These are phyloP conservation scores for Brachyhypopomus occidentalis DNA, from an alignment of 2,113 vertebrate genomes.

Conservation along the genomic window DNA sequence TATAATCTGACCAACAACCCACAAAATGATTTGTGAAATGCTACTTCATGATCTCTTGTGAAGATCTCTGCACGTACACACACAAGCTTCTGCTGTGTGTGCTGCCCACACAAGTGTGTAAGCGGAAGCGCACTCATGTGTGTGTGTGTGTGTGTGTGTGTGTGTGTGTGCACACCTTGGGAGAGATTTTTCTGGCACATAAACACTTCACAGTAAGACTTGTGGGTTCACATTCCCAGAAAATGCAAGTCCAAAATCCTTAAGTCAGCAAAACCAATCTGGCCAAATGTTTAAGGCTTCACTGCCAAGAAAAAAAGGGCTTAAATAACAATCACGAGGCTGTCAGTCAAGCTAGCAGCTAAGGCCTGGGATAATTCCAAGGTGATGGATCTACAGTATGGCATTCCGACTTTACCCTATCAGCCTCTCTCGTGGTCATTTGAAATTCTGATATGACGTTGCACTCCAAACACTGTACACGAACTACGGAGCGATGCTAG, in stretches of 20 bases:
- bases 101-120: background rate
- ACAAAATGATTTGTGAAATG: conserved; percentile 1
- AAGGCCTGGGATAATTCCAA: conserved; percentile 25
- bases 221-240: conserved; percentile 24
- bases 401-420: conserved; percentile 3
- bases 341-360: conserved; percentile 25
- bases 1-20: background rate
- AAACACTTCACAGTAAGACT: conserved; percentile 11
- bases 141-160: background rate
- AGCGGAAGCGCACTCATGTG: background rate
- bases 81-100: background rate
- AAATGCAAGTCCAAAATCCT: conserved; percentile 19
- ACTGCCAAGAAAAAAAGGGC: conserved; percentile 48
- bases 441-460: conserved; percentile 41
- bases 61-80: background rate
- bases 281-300: conserved; percentile 25
- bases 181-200: conserved; percentile 10
- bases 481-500: conserved; percentile 29
- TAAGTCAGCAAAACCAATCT: conserved; percentile 42
- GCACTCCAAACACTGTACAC: background rate
- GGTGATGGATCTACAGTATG: conserved; percentile 23
- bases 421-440: conserved; percentile 26
- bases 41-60: conserved; percentile 9
- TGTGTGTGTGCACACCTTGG: conserved; percentile 2
- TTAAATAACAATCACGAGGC: conserved; percentile 36